Evolutionary conservation across 2,888 invertebrate species (phyloP).

Genomic region (Fragum fragum): DNA sequence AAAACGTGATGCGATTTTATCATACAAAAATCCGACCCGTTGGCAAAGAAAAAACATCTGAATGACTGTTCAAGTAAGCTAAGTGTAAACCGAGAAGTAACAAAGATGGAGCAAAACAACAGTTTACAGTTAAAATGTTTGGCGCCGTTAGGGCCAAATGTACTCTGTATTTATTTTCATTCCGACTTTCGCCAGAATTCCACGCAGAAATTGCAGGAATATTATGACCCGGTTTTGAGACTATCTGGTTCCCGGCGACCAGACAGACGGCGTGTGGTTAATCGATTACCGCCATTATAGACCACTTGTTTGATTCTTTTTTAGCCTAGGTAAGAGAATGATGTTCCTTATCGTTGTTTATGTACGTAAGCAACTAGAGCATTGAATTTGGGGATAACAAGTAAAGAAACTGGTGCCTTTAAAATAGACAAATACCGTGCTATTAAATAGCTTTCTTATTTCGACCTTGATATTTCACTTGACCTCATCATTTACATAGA

Average conservation of each 20-base stretch:
- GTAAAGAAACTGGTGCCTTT: too few relatives aligned
- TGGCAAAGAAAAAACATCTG: too few relatives aligned
- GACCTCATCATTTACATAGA: too few relatives aligned
- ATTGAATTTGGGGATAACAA: not conserved
- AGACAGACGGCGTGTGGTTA: slow-evolving; percentile 28
- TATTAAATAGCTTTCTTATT: too few relatives aligned
- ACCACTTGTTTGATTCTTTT: slow-evolving; percentile 24
- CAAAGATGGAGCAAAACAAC: not conserved
- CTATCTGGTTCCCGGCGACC: slow-evolving; percentile 7
- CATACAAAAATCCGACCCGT: too few relatives aligned
- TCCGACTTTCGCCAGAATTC: slow-evolving; percentile 9
- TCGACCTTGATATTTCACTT: too few relatives aligned
- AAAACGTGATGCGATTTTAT: too few relatives aligned
- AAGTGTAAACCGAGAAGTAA: not conserved
- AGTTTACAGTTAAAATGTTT: not conserved
- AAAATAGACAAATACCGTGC: too few relatives aligned
- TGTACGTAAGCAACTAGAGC: slow-evolving; percentile 11
- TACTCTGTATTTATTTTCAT: slow-evolving; percentile 23
- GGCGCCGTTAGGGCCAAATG: slow-evolving; percentile 11
- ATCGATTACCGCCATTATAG: slow-evolving; percentile 14
- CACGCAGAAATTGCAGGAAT: slow-evolving; percentile 15
- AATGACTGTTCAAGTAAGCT: too few relatives aligned
- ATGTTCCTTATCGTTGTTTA: slow-evolving; percentile 14
- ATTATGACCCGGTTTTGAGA: not conserved
- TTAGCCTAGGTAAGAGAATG: slow-evolving; percentile 4